Evolutionary conservation across 2,113 vertebrate genomes (phyloP), one percentile per base, ranked within the genome.

Genomic region (Rhea pennata): DNA sequence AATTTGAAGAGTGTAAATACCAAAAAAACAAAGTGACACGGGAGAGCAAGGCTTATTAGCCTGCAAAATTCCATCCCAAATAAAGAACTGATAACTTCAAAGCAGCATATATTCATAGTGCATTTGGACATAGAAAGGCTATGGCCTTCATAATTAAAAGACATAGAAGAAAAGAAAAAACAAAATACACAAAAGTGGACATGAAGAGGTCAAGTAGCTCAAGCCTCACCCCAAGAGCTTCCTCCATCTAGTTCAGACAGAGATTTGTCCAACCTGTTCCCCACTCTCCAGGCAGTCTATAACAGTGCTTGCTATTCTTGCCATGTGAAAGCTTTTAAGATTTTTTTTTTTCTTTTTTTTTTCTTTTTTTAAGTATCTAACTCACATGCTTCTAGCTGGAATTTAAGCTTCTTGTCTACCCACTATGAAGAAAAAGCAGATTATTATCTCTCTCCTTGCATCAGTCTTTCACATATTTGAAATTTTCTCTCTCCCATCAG

Each of bases 221-320:
- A 78, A 88, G 31, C 12, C 50, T 40, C 44, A 14, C 17, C 77
- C 36, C 73, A 74, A 5, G 1, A 1, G 56, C 56, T 58, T 58
- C 56, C 15, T 33, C 15, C 33, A 29, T 58, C 20, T 36, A 64
- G 77, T 27, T 22, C 65, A 87, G 24, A 67, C 6, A 86, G 15
- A 69, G 31, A 39, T 26, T 56, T 88, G 56, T 62, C 39, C 24
- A 62, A 42, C 15, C 14, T 80, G 2, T 66, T 80, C 40, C 40
- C 77, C 44, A 40, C 15, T 33, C 69, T 62, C 29, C 46, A 50
- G 50, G 9, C 17, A 62, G 78, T 23, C 81, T 54, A 46, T 36
- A 75, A 50, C 5, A 13, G 36, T 3, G 0, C 15, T 77, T 1
- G 1, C 1, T 1, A 8, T 36, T 75, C 54, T 44, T 71, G 20